These are phyloP conservation scores for Brachycybe producta DNA, from an alignment of 2,888 invertebrate genomes.

Conservation along the genomic window DNA sequence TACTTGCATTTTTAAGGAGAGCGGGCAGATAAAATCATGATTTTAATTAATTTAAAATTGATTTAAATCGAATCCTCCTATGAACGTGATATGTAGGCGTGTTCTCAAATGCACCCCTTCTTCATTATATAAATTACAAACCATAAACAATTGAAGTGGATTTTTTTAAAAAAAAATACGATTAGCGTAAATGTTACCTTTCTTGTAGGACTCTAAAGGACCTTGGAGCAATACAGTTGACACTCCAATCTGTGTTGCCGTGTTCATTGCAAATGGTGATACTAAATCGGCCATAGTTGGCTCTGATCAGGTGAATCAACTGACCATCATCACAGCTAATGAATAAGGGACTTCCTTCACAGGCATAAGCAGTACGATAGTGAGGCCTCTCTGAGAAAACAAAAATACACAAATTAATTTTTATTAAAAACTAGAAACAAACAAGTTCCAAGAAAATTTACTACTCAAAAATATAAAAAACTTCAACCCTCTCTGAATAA, in stretches of 20 bases:
- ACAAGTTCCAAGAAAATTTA: not conserved
- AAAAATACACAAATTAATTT: constrained; percentile 5
- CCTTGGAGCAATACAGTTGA: constrained; percentile 85
- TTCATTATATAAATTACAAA: too few relatives aligned
- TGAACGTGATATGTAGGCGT: too few relatives aligned
- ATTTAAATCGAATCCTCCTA: too few relatives aligned
- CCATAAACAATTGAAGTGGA: too few relatives aligned
- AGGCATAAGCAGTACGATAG: constrained; percentile 27
- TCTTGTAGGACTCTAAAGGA: constrained; percentile 75
- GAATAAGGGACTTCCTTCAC: constrained; percentile 28
- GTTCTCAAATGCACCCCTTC: too few relatives aligned
- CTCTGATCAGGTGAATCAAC: constrained; percentile 24
- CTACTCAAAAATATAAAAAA: not conserved
- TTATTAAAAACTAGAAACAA: too few relatives aligned
- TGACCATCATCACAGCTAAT: constrained; percentile 27
- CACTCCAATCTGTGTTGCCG: constrained; percentile 91
- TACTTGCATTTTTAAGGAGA: too few relatives aligned
- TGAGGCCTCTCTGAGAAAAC: constrained; percentile 18
- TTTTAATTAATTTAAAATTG: too few relatives aligned
- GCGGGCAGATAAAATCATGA: too few relatives aligned
- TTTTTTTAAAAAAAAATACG: too few relatives aligned
- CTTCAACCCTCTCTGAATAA: not conserved
- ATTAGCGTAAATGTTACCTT: constrained; percentile 58
- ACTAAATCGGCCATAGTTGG: constrained; percentile 49
- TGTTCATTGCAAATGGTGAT: constrained; percentile 93